These are phyloP conservation scores for Thereva nobilitata DNA, from an alignment of 2,888 invertebrate species.

Conservation along the genomic window DNA sequence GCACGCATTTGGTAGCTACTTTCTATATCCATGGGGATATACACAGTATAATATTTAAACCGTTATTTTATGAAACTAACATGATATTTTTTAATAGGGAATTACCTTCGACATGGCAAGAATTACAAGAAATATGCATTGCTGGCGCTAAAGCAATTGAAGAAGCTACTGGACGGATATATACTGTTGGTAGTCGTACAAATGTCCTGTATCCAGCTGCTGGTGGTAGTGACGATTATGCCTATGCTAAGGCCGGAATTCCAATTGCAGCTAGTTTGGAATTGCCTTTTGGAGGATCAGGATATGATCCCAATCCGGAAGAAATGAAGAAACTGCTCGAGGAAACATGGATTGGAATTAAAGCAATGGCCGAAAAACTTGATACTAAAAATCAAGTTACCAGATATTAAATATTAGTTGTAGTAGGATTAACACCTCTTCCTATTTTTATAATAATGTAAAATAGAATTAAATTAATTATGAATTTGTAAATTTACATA, in stretches of 20 bases:
- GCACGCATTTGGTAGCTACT: constrained; percentile 70
- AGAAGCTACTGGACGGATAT: constrained; percentile 48
- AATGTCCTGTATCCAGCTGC: constrained; percentile 60
- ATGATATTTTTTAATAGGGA: constrained; percentile 44
- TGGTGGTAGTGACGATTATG: constrained; percentile 71
- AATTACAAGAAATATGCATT: constrained; percentile 55
- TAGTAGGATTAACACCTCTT: too few species aligned
- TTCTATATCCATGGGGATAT: constrained; percentile 68
- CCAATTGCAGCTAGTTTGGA: constrained; percentile 68
- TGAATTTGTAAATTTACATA: too few species aligned
- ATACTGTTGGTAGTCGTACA: constrained; percentile 59
- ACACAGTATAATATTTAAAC: constrained; percentile 53
- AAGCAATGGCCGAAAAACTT: constrained; percentile 51
- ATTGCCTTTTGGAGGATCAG: constrained; percentile 63
- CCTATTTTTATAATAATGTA: too few species aligned
- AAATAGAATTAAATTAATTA: too few species aligned
- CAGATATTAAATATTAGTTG: too few species aligned
- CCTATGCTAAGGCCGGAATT: constrained; percentile 62
- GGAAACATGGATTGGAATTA: constrained; percentile 63
- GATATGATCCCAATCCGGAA: constrained; percentile 64
- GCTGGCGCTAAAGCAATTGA: constrained; percentile 55
- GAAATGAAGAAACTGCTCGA: constrained; percentile 62
- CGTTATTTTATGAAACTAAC: neutral
- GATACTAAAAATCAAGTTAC: neutral
- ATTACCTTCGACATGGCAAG: constrained; percentile 57